Evolutionary conservation across 2,797 vertebrate genomes (phyloP), one percentile per base, ranked within the genome.

Genomic region (Glossophaga mutica): DNA sequence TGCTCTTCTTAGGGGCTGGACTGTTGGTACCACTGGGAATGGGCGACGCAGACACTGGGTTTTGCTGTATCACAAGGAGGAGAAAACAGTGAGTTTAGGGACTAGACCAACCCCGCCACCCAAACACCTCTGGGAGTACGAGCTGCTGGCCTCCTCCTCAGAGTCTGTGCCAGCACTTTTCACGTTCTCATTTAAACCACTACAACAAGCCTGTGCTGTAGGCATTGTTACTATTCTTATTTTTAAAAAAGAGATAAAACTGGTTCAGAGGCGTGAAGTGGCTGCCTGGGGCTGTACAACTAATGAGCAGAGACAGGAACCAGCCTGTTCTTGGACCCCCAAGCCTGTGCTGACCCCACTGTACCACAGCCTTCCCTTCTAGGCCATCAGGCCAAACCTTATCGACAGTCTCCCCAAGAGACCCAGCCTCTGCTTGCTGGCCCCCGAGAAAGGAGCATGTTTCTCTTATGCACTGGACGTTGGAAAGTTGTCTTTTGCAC

Each of bases 1-100:
- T 98, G 97, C 99, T 99, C 98, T 99, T 99, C 98, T 99, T 99
- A 29, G 99, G 99, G 0, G 99, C 99, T n/a, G 99, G 99, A 92
- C 99, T 99, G 98, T 98, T 99, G 98, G 99, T 99, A 97, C 99
- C 99, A 85, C 99, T 99, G 98, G 99, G 98, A 96, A 99, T 98
- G 48, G 99, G 99, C 95, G 99, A 99, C 97, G 99, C 99, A 98
- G 99, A 99, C 96, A 99, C 99, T 97, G 99, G 99, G 98, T 99
- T 99, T 99, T 99, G 99, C 99, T 99, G 97, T n/a, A n/a, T 96
- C 91, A 95, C 86, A n/a, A 77, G 70, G 71, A 90, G 90, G 81
- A 96, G 96, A 97, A 97, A 86, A 95, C 90, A 94, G 91, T 96
- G 71, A 96, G 22, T 94, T 92, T 37, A 94, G 96, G 95, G 96